Evolutionary conservation across 2,888 invertebrate species (phyloP).

Genomic region (Cantharis rufa): DNA sequence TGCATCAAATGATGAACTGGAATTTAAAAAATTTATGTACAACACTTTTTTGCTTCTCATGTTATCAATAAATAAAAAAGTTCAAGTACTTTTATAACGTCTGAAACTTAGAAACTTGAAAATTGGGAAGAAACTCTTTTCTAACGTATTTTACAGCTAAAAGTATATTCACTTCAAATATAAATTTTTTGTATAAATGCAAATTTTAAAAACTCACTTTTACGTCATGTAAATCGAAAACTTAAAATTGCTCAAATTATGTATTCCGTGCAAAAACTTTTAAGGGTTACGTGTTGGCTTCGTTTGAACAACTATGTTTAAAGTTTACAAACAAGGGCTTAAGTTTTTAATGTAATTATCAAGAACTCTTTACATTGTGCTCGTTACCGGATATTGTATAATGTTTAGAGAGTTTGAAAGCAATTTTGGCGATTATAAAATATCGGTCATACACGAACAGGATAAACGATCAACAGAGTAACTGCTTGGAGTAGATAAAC

Average conservation of each 20-base stretch:
- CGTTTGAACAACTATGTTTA: slow-evolving; percentile 12
- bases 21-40: neutral
- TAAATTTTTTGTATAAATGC: neutral
- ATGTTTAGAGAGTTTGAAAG: slow-evolving; percentile 13
- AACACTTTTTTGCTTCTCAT: neutral
- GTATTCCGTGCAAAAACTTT: slow-evolving; percentile 10
- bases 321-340: slow-evolving; percentile 19
- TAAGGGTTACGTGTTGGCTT: slow-evolving; percentile 17
- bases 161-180: neutral
- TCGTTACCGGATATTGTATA: slow-evolving; percentile 9
- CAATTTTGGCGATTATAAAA: slow-evolving; percentile 13
- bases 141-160: neutral
- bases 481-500: slow-evolving; percentile 34
- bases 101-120: neutral
- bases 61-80: neutral
- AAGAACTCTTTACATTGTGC: neutral
- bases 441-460: slow-evolving; percentile 23
- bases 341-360: slow-evolving; percentile 10
- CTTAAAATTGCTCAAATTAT: slow-evolving; percentile 13
- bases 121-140: neutral
- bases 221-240: slow-evolving; percentile 6
- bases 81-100: neutral
- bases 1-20: neutral
- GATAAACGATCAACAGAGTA: slow-evolving; percentile 28
- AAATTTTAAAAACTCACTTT: neutral